Percentiles rank a stretch among this genome's conserved stretches.
phyloP scores from a whole-genome alignment of 2,888 invertebrate species.

The Monoplex corrugatus region DNA sequence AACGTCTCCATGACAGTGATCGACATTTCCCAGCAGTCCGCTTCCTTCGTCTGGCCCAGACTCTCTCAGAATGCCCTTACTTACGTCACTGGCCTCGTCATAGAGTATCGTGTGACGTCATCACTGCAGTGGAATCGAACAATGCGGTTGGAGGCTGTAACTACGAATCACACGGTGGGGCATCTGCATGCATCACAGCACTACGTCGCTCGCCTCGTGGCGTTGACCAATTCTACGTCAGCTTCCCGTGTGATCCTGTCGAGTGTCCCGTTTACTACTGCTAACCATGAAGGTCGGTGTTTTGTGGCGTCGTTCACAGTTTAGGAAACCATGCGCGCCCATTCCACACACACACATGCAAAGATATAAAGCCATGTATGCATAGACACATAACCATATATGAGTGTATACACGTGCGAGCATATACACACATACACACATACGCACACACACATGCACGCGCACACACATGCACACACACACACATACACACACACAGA shows the following conservation, averaged over 20 bases:
- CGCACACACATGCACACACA: background rate
- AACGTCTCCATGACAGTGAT: slow-evolving; percentile 26
- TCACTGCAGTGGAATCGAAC: slow-evolving; percentile 51
- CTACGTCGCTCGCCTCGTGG: slow-evolving; percentile 53
- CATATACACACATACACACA: background rate
- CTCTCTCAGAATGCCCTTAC: slow-evolving; percentile 26
- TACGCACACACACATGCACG: background rate
- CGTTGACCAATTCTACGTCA: slow-evolving; percentile 34
- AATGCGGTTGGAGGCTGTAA: slow-evolving; percentile 37
- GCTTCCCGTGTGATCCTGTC: background rate
- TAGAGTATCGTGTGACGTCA: slow-evolving; percentile 46
- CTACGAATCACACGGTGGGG: slow-evolving; percentile 49
- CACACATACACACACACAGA: background rate
- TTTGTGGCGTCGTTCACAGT: background rate
- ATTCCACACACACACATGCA: no score
- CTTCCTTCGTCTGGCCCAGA: slow-evolving; percentile 50
- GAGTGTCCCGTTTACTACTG: slow-evolving; percentile 29
- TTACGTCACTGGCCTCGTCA: slow-evolving; percentile 55
- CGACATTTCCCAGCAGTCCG: slow-evolving; percentile 38
- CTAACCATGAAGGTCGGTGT: slow-evolving; percentile 22
- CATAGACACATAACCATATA: no score
- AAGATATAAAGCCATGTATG: no score
- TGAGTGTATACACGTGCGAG: no score
- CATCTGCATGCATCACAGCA: slow-evolving; percentile 34
- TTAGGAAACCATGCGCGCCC: no score